Base-by-base conservation (phyloP, 1,140 invertebrate species). In the Eueides isabella region DNA sequence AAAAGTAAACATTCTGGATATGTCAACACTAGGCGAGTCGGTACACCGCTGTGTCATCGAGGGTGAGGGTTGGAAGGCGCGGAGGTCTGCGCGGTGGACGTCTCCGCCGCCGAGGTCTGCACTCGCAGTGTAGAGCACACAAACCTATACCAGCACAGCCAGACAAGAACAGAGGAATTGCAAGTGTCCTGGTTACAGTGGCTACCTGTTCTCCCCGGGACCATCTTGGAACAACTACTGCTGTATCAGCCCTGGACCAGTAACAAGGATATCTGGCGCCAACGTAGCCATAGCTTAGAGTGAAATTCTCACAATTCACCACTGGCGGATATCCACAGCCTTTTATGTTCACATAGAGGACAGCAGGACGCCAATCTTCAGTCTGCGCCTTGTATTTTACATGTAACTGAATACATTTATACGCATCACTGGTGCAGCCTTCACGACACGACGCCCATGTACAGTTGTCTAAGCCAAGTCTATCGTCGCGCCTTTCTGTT, bases 321-420 rank as follows among this genome's bases (percentile, higher is more conserved):
- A 93, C 94, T 23, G 97, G 97, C 62, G 97, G 97, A 90, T 98
- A 98, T n/a, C 97, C 97, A 89, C 97, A 98, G 5, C 97, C 97
- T 88, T 93, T 94, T 74, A 94, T 93, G 75, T 94, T 94, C 11
- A 93, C 91, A 71, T 90, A 92, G 31, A 93, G 77, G n/a, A 93
- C 86, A 2, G 92, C 92, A 11, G 89, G 86, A 0, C 87, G 87
- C 88, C 91, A 92, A 30, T 94, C 84, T 77, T 91, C 83, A 1
- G 71, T 41, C 48, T 85, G 70, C 38, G 89, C 77, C 82, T 95
- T 95, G 81, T 97, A 98, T 79, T 95, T 96, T 65, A 98, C 97
- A 91, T 97, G 97, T 68, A 98, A 96, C 87, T 97, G 97, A 9
- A 96, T 97, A 90, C 97, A 98, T 74, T 95, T 95, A 92, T 97